phyloP scores from a whole-genome alignment of 2,113 vertebrate species.

The Laticauda colubrina region DNA sequence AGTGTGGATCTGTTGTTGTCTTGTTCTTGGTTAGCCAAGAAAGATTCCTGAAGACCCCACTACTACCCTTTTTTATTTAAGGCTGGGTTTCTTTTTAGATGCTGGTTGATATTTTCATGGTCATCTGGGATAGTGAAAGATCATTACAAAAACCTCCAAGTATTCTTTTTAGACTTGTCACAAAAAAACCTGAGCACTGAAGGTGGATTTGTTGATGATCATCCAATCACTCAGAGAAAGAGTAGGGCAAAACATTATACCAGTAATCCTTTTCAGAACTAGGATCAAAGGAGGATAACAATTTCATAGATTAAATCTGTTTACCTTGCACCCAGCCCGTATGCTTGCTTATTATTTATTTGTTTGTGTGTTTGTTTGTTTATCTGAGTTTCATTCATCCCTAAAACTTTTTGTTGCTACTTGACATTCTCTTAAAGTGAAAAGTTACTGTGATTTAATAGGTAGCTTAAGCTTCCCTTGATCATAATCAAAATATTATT shows the following conservation, averaged over 20 bases:
- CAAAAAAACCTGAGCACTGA: neutral
- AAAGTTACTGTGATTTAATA: neutral
- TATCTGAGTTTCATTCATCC: neutral
- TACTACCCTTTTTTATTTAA: neutral
- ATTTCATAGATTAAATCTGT: neutral
- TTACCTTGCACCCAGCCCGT: neutral
- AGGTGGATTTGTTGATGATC: neutral
- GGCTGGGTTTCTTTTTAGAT: neutral
- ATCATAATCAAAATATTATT: conserved; percentile 2
- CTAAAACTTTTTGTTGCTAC: neutral
- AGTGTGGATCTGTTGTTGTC: neutral
- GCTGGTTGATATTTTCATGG: neutral
- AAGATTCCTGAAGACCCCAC: neutral
- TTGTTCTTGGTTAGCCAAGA: neutral
- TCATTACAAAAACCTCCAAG: neutral
- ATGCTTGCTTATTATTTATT: neutral
- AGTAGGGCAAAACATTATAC: neutral
- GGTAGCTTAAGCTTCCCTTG: neutral
- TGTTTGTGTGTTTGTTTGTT: neutral
- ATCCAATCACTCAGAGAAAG: neutral
- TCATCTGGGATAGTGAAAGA: neutral
- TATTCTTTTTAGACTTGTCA: neutral
- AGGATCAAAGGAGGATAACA: neutral
- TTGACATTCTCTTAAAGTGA: neutral
- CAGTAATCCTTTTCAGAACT: neutral